These are phyloP conservation scores for Tineola bisselliella DNA, from an alignment of 2,888 invertebrate genomes.

Conservation along the genomic window DNA sequence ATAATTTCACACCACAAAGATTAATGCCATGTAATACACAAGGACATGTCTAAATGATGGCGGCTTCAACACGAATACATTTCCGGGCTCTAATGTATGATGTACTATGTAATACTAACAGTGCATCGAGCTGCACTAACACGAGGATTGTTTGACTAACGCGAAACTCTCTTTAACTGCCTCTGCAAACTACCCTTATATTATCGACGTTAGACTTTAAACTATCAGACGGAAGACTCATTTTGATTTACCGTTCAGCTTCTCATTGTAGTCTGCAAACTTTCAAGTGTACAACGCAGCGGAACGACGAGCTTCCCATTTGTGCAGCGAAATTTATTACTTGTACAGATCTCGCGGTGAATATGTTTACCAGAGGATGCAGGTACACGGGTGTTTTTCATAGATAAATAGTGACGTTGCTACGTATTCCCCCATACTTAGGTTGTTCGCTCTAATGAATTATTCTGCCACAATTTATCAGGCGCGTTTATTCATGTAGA, in stretches of 20 bases:
- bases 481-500: constrained; percentile 10
- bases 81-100: not conserved
- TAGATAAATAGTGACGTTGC: not conserved
- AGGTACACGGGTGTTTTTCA: not conserved
- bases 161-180: constrained; percentile 39
- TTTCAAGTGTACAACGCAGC: constrained; percentile 31
- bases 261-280: constrained; percentile 27
- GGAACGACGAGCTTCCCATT: constrained; percentile 30
- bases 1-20: too few relatives aligned
- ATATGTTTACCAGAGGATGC: constrained; percentile 24
- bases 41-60: not conserved
- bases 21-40: not conserved
- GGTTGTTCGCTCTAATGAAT: not conserved
- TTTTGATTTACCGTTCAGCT: constrained; percentile 21
- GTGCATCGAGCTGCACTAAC: constrained; percentile 45
- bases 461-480: constrained; percentile 9
- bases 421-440: not conserved
- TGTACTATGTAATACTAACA: not conserved
- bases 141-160: constrained; percentile 45
- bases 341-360: constrained; percentile 26
- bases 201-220: constrained; percentile 27
- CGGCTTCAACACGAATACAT: not conserved
- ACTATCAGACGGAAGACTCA: constrained; percentile 25
- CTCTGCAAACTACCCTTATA: constrained; percentile 28
- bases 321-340: constrained; percentile 38